phyloP scores from a whole-genome alignment of 2,113 vertebrate species.

The Stegastes partitus region DNA sequence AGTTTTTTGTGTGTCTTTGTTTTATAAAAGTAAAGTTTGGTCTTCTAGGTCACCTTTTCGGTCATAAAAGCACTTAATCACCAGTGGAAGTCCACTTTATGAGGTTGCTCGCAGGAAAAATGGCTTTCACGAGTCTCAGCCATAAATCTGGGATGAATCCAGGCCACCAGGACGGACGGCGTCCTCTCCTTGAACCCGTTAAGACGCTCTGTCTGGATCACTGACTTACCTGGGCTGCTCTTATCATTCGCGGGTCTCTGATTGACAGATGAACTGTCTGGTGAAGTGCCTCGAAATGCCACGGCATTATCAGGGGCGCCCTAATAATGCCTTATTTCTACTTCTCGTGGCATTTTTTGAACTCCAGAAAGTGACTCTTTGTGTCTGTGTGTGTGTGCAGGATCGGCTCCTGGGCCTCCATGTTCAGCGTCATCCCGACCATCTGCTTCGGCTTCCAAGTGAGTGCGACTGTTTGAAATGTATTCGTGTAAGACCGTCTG shows the following conservation, averaged over 20 bases:
- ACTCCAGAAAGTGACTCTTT: constrained; percentile 4
- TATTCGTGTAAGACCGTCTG: neutral
- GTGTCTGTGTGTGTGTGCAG: constrained; percentile 70
- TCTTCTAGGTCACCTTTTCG: neutral
- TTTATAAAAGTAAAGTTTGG: neutral
- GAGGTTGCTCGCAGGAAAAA: constrained; percentile 11
- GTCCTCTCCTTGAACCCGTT: constrained; percentile 8
- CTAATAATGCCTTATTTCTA: constrained; percentile 13
- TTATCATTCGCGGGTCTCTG: constrained; percentile 29
- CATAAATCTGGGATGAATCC: constrained; percentile 34
- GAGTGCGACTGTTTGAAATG: constrained; percentile 51
- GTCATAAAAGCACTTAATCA: neutral
- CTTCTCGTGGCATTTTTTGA: constrained; percentile 58
- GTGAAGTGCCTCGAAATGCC: constrained; percentile 47
- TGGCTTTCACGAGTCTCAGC: neutral
- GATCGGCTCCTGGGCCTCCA: constrained; percentile 87
- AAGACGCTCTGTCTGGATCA: neutral
- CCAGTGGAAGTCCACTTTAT: neutral
- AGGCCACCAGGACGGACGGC: constrained; percentile 14
- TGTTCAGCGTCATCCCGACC: constrained; percentile 92
- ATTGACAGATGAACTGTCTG: constrained; percentile 37
- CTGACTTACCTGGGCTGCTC: neutral
- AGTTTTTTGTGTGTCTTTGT: neutral
- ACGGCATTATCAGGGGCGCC: constrained; percentile 33
- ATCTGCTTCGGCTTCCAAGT: constrained; percentile 99